phyloP scores from a whole-genome alignment of 2,888 invertebrate genomes.

The Aspidiotus destructor region DNA sequence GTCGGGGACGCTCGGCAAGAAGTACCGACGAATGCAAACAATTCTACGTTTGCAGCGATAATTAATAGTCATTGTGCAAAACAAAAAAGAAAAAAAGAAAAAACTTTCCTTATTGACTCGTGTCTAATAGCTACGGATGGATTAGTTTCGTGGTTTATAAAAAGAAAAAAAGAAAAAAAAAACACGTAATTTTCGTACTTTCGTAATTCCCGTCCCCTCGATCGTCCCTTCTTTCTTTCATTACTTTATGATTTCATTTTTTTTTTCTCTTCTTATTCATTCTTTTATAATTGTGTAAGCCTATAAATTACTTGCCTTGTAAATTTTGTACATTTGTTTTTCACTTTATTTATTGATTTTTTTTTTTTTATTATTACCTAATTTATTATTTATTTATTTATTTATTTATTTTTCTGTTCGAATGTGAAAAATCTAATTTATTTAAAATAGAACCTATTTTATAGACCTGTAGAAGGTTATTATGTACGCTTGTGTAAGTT shows the following conservation, averaged over 20 bases:
- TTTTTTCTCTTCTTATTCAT: no score
- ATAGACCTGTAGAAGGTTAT: no score
- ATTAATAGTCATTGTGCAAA: not conserved
- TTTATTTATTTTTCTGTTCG: no score
- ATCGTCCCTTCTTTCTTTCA: not conserved
- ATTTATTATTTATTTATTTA: no score
- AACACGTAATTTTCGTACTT: not conserved
- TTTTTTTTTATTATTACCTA: no score
- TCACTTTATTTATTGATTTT: no score
- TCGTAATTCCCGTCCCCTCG: not conserved
- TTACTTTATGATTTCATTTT: no score
- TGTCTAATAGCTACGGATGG: not conserved
- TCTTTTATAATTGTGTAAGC: no score
- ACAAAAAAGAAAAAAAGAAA: not conserved
- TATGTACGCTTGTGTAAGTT: no score
- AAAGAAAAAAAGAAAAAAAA: conserved; percentile 3
- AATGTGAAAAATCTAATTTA: no score
- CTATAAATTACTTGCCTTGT: conserved; percentile 24
- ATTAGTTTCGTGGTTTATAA: conserved; percentile 3
- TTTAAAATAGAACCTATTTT: no score
- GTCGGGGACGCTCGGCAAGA: conserved; percentile 56
- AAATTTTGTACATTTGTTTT: conserved; percentile 19
- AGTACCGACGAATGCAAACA: conserved; percentile 77
- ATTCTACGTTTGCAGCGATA: conserved; percentile 78
- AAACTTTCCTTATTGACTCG: conserved; percentile 5